Base-by-base conservation (phyloP, 2,797 vertebrate species). In the Artibeus lituratus region DNA sequence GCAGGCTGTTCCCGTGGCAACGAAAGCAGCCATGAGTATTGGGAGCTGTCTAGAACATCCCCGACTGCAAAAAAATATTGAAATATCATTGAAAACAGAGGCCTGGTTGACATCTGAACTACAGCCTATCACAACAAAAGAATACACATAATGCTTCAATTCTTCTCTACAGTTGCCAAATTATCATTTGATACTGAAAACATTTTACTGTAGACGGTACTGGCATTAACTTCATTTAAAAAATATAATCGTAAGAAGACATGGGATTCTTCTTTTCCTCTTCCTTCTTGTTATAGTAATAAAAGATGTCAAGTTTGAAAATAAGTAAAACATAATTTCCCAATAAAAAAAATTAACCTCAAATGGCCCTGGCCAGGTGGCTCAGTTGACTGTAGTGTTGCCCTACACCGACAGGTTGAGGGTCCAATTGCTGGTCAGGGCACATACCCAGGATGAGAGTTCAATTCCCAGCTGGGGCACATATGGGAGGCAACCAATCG, bases 1-100 rank as follows among this genome's bases (percentile, higher is more conserved):
- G 93, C 69, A 89, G 49, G 80, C 59, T 87, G 95, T 95, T 97
- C 47, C 93, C 65, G 11, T 96, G 91, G 78, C 88, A 95, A 96
- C 91, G 90, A 74, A 57, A 51, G 24, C 59, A 94, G 74, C 51
- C 49, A 57, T 72, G 90, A 82, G 35, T 80, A 91, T 8, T 37
- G 35, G 29, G 70, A 91, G 16, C 19, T 83, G 88, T 80, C 78
- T 88, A 77, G 62, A 84, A 85, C 44, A 96, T 69, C 72, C 65
- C 76, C 89, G 78, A 89, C 92, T 91, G 29, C 42, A 94, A 95
- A 95, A 95, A 92, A 86, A 90, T 83, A 51, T 37, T 59, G 77
- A 94, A 89, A 88, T 76, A 82, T 32, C 74, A 94, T 32, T 73
- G 73, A 90, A 88, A 88, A 81, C 32, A 67, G 53, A 93, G 86